Percentiles rank a stretch among this genome's conserved stretches.
Conservation (phyloP, 1,140 invertebrate species). For the Whitmania pigra region DNA sequence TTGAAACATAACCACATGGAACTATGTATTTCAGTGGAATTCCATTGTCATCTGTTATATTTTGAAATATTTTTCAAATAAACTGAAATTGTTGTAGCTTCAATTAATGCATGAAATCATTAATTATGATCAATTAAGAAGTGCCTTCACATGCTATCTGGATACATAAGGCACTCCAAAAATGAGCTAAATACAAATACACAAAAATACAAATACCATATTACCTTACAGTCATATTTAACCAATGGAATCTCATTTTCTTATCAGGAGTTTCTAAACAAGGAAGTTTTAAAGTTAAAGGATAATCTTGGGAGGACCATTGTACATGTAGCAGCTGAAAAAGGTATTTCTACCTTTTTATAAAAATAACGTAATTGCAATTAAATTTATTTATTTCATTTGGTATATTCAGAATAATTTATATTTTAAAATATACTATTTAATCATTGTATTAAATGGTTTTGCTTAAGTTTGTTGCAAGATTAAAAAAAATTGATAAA, state of each 20-base stretch:
- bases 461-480: too few relatives aligned
- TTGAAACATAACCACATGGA: too few relatives aligned
- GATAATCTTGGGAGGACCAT: slow-evolving; percentile 27
- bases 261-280: slow-evolving; percentile 22
- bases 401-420: background rate
- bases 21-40: too few relatives aligned
- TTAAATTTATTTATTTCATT: background rate
- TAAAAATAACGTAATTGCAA: background rate
- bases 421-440: background rate
- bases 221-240: background rate
- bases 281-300: slow-evolving; percentile 17
- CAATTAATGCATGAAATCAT: background rate
- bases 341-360: too few relatives aligned
- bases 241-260: slow-evolving; percentile 15
- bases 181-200: too few relatives aligned
- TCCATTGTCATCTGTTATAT: background rate
- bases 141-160: too few relatives aligned
- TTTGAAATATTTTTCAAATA: background rate
- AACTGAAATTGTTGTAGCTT: background rate
- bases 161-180: too few relatives aligned
- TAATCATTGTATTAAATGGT: background rate
- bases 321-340: slow-evolving; percentile 27
- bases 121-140: too few relatives aligned
- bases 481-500: too few relatives aligned
- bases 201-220: too few relatives aligned